Evolutionary conservation across 1,140 invertebrate species (phyloP).

Genomic region (Scaptodrosophila lebanonensis): DNA sequence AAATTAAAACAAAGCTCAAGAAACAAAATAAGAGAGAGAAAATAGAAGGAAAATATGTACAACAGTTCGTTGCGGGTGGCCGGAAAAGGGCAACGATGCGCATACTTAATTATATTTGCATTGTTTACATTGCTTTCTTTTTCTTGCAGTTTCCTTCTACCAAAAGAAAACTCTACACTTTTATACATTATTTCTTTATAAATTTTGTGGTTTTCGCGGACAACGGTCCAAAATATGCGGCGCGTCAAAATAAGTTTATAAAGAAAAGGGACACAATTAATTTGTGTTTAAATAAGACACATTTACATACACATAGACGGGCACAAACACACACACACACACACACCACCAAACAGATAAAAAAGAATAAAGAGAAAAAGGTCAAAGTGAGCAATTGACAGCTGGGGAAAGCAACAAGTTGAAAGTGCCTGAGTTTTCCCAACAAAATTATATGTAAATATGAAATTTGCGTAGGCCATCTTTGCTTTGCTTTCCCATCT

Average conservation of each 20-base stretch:
- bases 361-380: slow-evolving; percentile 8
- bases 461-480: no score
- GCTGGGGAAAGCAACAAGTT: slow-evolving; percentile 5
- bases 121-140: slow-evolving; percentile 43
- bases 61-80: slow-evolving; percentile 3
- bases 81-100: slow-evolving; percentile 56
- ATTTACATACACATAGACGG: slow-evolving; percentile 20
- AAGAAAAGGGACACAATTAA: slow-evolving; percentile 64
- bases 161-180: no score
- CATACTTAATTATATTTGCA: slow-evolving; percentile 67
- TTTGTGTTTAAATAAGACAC: slow-evolving; percentile 31
- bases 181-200: slow-evolving; percentile 33
- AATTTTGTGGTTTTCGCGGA: slow-evolving; percentile 50
- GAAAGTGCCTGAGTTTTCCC: no score
- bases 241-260: slow-evolving; percentile 20
- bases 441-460: no score
- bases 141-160: no score
- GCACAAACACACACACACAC: slow-evolving; percentile 14
- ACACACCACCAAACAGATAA: slow-evolving; percentile 56
- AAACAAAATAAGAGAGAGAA: slow-evolving; percentile 6
- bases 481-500: no score
- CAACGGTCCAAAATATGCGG: slow-evolving; percentile 16
- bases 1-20: slow-evolving; percentile 47
- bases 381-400: slow-evolving; percentile 19
- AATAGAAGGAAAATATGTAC: slow-evolving; percentile 38